Conservation (phyloP, 2,888 invertebrate genomes). For the Iphiclides podalirius region DNA sequence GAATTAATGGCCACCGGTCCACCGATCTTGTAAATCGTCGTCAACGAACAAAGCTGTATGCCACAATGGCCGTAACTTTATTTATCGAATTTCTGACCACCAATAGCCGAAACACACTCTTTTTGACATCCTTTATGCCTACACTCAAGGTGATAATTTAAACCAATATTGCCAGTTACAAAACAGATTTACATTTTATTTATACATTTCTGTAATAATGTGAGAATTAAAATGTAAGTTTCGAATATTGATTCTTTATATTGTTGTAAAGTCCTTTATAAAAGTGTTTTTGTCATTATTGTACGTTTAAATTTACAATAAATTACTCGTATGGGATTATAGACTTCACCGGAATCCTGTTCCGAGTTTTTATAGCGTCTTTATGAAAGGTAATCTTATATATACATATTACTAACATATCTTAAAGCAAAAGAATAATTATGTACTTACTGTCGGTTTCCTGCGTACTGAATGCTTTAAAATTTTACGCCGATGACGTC, state of each 20-base stretch:
- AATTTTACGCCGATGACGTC: no score
- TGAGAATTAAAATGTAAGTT: no score
- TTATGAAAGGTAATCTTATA: slow-evolving; percentile 14
- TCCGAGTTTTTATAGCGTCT: slow-evolving; percentile 6
- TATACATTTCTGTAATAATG: no score
- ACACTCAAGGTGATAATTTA: no score
- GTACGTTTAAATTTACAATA: slow-evolving; percentile 22
- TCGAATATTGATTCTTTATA: no score
- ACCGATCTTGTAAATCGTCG: slow-evolving; percentile 5
- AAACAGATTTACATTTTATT: no score
- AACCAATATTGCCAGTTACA: no score
- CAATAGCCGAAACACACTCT: no score
- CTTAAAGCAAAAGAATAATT: background rate
- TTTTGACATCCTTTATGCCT: no score
- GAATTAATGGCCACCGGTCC: slow-evolving; percentile 9
- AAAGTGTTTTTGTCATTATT: slow-evolving; percentile 7
- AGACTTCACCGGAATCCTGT: slow-evolving; percentile 14
- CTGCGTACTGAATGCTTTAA: background rate
- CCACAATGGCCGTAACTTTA: background rate
- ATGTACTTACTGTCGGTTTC: background rate
- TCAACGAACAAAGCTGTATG: slow-evolving; percentile 4
- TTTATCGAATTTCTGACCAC: background rate
- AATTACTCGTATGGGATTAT: slow-evolving; percentile 14
- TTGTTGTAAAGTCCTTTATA: background rate
- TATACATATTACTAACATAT: background rate